A percentile compares a stretch with the other conserved stretches of the same genome.
Conservation (phyloP, 2,888 invertebrate genomes). For the Xestia sexstrigata region DNA sequence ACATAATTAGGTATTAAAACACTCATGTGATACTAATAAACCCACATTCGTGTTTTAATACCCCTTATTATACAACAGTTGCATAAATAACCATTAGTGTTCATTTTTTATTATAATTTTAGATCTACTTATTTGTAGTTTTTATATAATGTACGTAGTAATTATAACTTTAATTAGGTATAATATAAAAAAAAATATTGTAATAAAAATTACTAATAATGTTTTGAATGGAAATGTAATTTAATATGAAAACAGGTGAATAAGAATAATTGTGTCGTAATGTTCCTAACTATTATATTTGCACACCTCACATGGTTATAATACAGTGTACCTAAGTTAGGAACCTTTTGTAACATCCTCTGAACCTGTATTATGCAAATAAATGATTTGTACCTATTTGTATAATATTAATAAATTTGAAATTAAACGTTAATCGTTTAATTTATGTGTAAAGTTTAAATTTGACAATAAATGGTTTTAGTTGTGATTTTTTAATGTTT, state of each 20-base stretch:
- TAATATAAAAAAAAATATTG: background rate
- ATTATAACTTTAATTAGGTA: background rate
- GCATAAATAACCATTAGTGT: too few relatives aligned
- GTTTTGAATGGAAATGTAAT: too few relatives aligned
- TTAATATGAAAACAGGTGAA: too few relatives aligned
- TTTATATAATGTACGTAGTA: background rate
- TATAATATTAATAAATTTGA: background rate
- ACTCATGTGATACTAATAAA: too few relatives aligned
- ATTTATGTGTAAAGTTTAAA: background rate
- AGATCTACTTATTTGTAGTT: background rate
- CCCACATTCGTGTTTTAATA: too few relatives aligned
- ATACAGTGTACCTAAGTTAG: background rate
- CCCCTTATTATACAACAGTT: too few relatives aligned
- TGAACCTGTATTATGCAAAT: background rate
- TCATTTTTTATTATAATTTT: background rate
- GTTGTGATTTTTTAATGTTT: slow-evolving; percentile 8
- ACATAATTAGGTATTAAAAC: too few relatives aligned
- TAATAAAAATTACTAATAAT: too few relatives aligned
- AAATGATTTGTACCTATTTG: background rate
- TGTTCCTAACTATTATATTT: background rate
- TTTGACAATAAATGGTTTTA: slow-evolving; percentile 37
- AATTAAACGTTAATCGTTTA: background rate
- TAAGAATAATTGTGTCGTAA: background rate
- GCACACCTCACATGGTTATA: background rate
- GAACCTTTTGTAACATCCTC: background rate